Evolutionary conservation across 2,113 vertebrate species (phyloP).

Genomic region (Calyptomena viridis): DNA sequence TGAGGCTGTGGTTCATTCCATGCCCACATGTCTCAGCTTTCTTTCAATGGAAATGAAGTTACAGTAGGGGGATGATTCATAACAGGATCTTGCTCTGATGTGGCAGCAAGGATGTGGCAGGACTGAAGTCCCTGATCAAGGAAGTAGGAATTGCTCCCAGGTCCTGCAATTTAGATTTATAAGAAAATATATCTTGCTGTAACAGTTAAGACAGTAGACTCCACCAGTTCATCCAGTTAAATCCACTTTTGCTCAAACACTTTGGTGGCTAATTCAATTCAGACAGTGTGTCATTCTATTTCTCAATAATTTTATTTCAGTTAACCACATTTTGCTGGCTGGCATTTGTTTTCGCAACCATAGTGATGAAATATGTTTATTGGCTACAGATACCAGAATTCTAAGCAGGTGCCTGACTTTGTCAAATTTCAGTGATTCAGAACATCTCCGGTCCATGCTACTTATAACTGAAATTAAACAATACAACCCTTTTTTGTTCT

Average conservation of each 20-base stretch:
- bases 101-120: not conserved
- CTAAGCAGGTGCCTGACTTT: constrained; percentile 32
- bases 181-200: not conserved
- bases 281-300: constrained; percentile 33
- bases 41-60: not conserved
- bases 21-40: not conserved
- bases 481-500: not conserved
- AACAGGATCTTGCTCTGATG: not conserved
- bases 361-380: constrained; percentile 33
- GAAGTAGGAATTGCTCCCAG: not conserved
- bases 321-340: constrained; percentile 23
- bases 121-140: not conserved
- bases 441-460: not conserved
- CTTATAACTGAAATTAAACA: not conserved
- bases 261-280: constrained; percentile 7
- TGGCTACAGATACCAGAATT: not conserved
- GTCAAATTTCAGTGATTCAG: not conserved
- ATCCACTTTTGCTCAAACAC: constrained; percentile 16
- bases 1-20: not conserved
- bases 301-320: constrained; percentile 39
- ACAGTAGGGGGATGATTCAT: not conserved
- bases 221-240: constrained; percentile 8
- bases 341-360: constrained; percentile 44
- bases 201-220: not conserved
- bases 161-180: constrained; percentile 7